Percentiles rank a stretch among this genome's conserved stretches.
Conservation (phyloP, 2,888 invertebrate species). For the Coecobrya sp. region DNA sequence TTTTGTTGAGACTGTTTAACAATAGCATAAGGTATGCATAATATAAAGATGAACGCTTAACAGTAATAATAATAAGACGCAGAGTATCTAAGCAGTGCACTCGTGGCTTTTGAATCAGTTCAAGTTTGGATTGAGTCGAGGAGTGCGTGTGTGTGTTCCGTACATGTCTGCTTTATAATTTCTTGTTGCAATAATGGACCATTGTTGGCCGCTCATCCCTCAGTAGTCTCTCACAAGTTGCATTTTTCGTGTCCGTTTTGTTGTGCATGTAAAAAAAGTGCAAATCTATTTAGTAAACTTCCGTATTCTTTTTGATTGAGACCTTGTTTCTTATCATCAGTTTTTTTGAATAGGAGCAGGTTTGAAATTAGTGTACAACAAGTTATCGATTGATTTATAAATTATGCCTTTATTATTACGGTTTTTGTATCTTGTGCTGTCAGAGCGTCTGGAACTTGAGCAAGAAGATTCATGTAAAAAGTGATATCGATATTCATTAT, state of each 20-base stretch:
- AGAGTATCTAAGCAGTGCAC: conserved; percentile 60
- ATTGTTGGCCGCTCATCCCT: conserved; percentile 18
- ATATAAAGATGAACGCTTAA: neutral
- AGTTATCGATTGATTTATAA: neutral
- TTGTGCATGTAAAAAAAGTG: conserved; percentile 34
- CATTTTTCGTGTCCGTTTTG: neutral
- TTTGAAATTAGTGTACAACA: conserved; percentile 17
- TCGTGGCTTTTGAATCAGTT: conserved; percentile 59
- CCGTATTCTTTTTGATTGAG: conserved; percentile 42
- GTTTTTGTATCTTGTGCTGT: neutral
- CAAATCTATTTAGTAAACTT: conserved; percentile 13
- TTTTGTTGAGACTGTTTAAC: neutral
- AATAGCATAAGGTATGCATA: neutral
- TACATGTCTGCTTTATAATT: neutral
- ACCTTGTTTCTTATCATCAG: neutral
- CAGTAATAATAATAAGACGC: neutral
- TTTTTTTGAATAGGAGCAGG: neutral
- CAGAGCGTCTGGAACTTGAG: conserved; percentile 18
- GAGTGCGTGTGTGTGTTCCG: neutral
- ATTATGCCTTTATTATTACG: conserved; percentile 40
- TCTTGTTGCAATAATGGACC: neutral
- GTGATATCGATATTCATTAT: too few species aligned
- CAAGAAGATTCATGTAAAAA: neutral
- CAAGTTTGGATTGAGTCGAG: conserved; percentile 55
- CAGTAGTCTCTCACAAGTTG: neutral